Evolutionary conservation across 2,888 invertebrate species (phyloP), one percentile per base, ranked within the genome.

Genomic region (Meteorus colon): DNA sequence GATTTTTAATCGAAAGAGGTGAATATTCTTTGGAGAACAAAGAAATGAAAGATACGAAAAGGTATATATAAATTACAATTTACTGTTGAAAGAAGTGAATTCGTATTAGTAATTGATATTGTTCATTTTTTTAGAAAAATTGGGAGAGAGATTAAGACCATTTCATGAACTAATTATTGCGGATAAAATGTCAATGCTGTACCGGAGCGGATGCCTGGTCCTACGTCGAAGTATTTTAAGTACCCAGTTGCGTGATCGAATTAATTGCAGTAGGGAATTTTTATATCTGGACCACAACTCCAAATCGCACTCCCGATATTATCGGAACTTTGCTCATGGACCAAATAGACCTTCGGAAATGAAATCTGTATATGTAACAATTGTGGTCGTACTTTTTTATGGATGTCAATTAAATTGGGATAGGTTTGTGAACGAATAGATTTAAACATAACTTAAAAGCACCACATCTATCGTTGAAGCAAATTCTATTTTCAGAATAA

Each of bases 351-450:
- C 48, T 3, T 24, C 60, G 16, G 48, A 29, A 2, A 1, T 34
- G 12, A 34, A 16, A 27, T 19, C 51, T 2, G 2, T 19, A 48
- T 29, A 14, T 6, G 2, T 51, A 1, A 19, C 31, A 14, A 0
- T n/a, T 14, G 31, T 55, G 0, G 14, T 16, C 2, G 59, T n/a
- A 27, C 29, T 14, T 41, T 1, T 0, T 78, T 1, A 2, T 76
- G 3, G 65, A 24, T 10, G 1, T n/a, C 16, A 69, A 0, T 4
- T 73, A 0, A 70, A 80, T 70, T 80, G 76, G 77, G 24, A 37
- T 59, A 45, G 66, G 81, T 81, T 14, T 29, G 80, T 73, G 68
- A 24, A n/a, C 59, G 27, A 41, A 63, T 45, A 37, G 41, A 41
- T n/a, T 55, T 55, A 65, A 73, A 31, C 2, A 8, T 37, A 48